Evolutionary conservation across 2,113 vertebrate species (phyloP).

Genomic region (Heterocephalus glaber): DNA sequence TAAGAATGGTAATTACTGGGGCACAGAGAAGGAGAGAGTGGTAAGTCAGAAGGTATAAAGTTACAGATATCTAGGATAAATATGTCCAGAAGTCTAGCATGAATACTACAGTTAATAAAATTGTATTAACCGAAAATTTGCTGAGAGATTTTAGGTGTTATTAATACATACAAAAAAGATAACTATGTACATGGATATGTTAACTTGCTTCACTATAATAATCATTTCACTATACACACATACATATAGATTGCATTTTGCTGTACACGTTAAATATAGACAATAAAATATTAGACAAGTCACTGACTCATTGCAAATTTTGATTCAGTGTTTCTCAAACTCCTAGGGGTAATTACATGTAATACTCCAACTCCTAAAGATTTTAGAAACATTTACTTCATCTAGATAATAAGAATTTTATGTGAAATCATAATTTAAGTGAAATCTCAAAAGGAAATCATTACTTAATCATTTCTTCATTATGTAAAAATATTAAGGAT

Average conservation of each 20-base stretch:
- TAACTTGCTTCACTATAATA: neutral
- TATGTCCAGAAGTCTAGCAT: neutral
- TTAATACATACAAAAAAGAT: neutral
- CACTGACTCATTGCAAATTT: neutral
- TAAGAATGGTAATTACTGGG: neutral
- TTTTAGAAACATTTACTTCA: slow-evolving; percentile 18
- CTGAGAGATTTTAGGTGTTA: neutral
- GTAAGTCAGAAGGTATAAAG: neutral
- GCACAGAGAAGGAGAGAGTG: neutral
- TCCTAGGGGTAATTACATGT: neutral
- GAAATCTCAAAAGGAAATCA: slow-evolving; percentile 9
- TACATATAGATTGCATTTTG: neutral
- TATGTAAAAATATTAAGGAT: neutral
- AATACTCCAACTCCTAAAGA: neutral
- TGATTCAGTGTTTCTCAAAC: neutral
- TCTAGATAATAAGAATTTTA: slow-evolving; percentile 23
- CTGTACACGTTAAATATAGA: neutral
- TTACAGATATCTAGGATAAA: neutral
- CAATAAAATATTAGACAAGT: neutral
- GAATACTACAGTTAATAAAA: neutral
- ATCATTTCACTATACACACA: neutral
- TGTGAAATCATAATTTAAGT: neutral
- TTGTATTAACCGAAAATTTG: neutral
- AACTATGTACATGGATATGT: neutral
- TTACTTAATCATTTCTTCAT: neutral